A percentile compares a stretch with the other conserved stretches of the same genome.
Evolutionary conservation across 2,797 vertebrate species (phyloP).

Genomic region (Dallia pectoralis): DNA sequence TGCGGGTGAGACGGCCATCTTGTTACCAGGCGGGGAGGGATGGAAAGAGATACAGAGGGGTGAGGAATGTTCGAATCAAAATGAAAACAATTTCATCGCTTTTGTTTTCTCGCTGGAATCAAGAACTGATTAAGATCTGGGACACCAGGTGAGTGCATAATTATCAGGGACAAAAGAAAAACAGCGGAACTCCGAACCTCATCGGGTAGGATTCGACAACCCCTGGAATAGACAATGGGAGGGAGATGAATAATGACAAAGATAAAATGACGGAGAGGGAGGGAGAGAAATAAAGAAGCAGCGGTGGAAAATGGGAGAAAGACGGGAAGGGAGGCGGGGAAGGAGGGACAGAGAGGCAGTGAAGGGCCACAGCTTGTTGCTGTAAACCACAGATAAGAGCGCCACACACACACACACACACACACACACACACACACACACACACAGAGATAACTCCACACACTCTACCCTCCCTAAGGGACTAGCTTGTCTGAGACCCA

Average conservation of each 20-base stretch:
- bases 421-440: slow-evolving; percentile 3
- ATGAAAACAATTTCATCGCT: no score
- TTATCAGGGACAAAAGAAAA: no score
- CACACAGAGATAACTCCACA: slow-evolving; percentile 1
- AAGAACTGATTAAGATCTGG: no score
- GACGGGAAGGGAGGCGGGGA: background rate
- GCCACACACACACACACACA: slow-evolving; percentile 26
- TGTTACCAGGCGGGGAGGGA: background rate
- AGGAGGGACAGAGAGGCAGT: background rate
- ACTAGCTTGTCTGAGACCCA: slow-evolving; percentile 31
- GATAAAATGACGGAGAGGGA: background rate
- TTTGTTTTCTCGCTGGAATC: no score
- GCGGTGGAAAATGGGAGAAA: background rate
- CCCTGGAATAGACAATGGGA: background rate
- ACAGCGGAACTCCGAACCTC: no score
- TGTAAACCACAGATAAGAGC: slow-evolving; percentile 65
- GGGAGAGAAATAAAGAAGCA: background rate
- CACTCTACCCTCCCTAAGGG: slow-evolving; percentile 7
- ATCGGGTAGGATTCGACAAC: background rate
- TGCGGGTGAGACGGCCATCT: background rate
- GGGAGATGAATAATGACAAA: slow-evolving; percentile 11
- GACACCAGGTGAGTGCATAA: no score
- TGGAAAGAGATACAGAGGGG: background rate
- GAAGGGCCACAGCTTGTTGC: slow-evolving; percentile 54
- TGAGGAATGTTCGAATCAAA: background rate